Conservation (phyloP, 2,888 invertebrate species). For the Morpho helenor region DNA sequence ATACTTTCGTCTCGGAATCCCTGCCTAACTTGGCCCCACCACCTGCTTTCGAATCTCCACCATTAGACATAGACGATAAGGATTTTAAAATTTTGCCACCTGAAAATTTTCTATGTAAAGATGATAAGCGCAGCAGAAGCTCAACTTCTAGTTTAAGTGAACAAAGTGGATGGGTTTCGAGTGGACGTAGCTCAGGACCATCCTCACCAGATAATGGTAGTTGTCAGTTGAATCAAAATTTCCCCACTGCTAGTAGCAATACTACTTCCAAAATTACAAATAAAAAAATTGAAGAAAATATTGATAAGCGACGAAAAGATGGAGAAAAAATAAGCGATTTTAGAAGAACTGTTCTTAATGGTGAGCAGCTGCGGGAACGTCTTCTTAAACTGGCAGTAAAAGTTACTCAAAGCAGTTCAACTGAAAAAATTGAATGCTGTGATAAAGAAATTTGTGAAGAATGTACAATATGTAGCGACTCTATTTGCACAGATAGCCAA, state of each 20-base stretch:
- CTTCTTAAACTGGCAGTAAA: slow-evolving; percentile 81
- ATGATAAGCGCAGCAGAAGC: slow-evolving; percentile 62
- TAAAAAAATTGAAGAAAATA: slow-evolving; percentile 47
- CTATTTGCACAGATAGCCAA: slow-evolving; percentile 73
- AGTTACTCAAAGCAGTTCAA: slow-evolving; percentile 61
- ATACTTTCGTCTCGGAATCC: slow-evolving; percentile 82
- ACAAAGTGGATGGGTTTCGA: slow-evolving; percentile 93
- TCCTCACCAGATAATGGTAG: slow-evolving; percentile 80
- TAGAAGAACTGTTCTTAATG: slow-evolving; percentile 76
- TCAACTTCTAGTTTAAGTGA: slow-evolving; percentile 87
- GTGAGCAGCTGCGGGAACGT: slow-evolving; percentile 83
- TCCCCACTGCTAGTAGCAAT: slow-evolving; percentile 51
- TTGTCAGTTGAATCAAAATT: slow-evolving; percentile 74
- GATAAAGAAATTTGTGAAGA: slow-evolving; percentile 74
- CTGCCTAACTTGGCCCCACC: slow-evolving; percentile 85
- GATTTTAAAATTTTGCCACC: slow-evolving; percentile 74
- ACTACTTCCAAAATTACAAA: slow-evolving; percentile 41
- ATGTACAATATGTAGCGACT: slow-evolving; percentile 73
- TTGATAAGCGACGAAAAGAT: slow-evolving; percentile 42
- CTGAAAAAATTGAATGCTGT: slow-evolving; percentile 75
- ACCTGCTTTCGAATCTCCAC: slow-evolving; percentile 79
- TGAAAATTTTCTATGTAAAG: slow-evolving; percentile 69
- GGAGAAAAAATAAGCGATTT: slow-evolving; percentile 64
- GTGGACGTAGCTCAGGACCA: slow-evolving; percentile 83
- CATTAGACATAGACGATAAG: slow-evolving; percentile 70